Evolutionary conservation across 2,888 invertebrate genomes (phyloP).

Genomic region (Drosophila pegasa): DNA sequence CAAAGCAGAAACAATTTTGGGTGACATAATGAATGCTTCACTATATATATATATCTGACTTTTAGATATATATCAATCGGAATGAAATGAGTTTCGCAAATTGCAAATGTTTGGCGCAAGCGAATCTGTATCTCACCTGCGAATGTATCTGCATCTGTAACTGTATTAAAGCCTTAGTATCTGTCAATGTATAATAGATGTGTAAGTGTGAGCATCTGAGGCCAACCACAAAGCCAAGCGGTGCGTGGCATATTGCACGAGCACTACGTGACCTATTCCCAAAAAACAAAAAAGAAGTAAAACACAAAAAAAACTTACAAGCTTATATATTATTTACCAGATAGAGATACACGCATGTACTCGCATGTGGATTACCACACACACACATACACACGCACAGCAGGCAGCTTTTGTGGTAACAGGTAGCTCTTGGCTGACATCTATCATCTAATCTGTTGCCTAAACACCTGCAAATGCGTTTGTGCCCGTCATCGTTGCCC

Average conservation of each 20-base stretch:
- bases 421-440: conserved; percentile 51
- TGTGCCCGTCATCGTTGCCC: conserved; percentile 42
- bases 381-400: neutral
- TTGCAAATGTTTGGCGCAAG: conserved; percentile 40
- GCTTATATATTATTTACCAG: conserved; percentile 24
- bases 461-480: conserved; percentile 55
- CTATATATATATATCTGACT: neutral
- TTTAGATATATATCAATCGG: neutral
- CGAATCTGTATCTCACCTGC: conserved; percentile 3
- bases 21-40: conserved; percentile 44
- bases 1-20: conserved; percentile 10
- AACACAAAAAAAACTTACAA: conserved; percentile 1
- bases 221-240: conserved; percentile 39
- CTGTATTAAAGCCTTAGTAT: conserved; percentile 5
- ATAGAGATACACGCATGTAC: conserved; percentile 8
- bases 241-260: conserved; percentile 50
- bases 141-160: conserved; percentile 8
- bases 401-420: conserved; percentile 21
- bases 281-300: neutral
- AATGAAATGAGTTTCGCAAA: conserved; percentile 46
- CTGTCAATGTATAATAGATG: conserved; percentile 25
- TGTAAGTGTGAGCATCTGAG: conserved; percentile 4
- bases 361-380: conserved; percentile 37
- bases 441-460: conserved; percentile 62
- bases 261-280: conserved; percentile 56